A percentile compares a stretch with the other conserved stretches of the same genome.
phyloP scores from a whole-genome alignment of 2,113 vertebrate species.

The Axis porcinus region DNA sequence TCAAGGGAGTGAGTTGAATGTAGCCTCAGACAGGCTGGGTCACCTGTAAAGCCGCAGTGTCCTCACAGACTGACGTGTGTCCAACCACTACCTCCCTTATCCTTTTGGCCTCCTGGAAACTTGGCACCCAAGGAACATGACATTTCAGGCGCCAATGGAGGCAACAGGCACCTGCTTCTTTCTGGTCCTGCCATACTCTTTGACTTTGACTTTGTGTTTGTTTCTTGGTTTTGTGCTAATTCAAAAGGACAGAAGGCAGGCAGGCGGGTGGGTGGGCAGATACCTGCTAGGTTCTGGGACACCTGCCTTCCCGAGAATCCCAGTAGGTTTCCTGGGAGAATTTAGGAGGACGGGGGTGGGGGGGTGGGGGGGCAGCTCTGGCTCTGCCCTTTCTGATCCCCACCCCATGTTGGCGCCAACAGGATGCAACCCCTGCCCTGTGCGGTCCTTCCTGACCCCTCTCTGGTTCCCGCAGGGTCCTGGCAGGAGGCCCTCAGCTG shows the following conservation, averaged over 20 bases:
- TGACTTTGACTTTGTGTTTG: neutral
- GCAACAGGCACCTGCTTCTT: fast-evolving
- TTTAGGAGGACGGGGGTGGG: neutral
- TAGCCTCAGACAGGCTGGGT: neutral
- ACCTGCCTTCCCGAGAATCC: too few species aligned
- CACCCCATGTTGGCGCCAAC: neutral
- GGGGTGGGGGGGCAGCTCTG: neutral
- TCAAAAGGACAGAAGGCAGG: neutral
- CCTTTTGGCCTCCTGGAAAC: neutral
- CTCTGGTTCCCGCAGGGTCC: neutral
- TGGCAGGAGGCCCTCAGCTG: neutral
- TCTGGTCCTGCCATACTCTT: fast-evolving
- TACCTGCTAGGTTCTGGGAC: neutral
- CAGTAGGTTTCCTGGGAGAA: neutral
- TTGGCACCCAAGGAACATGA: fast-evolving
- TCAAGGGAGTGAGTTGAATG: neutral
- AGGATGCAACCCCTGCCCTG: neutral
- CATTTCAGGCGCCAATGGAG: neutral
- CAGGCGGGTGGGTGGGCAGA: neutral
- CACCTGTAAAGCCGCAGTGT: neutral
- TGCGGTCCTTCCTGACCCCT: neutral
- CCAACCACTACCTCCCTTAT: neutral
- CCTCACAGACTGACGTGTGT: neutral
- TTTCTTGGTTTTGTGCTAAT: neutral
- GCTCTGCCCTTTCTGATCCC: too few species aligned